phyloP scores from a whole-genome alignment of 2,113 vertebrate species.

The Eubucco bourcierii region DNA sequence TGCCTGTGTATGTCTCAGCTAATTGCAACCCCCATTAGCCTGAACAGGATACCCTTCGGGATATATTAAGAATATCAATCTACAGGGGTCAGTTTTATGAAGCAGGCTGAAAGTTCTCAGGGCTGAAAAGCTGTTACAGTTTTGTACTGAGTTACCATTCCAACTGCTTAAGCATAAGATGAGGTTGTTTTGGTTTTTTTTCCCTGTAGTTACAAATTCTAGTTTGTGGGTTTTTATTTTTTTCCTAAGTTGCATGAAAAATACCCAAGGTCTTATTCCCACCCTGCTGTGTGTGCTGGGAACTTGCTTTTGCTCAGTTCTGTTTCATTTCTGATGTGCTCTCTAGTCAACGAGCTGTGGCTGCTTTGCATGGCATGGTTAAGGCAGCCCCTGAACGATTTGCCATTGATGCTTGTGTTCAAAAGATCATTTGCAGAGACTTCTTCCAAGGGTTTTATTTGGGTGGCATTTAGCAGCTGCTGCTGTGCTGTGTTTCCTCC shows the following conservation, averaged over 20 bases:
- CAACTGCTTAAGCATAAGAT: background rate
- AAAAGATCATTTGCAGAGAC: background rate
- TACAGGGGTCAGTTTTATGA: background rate
- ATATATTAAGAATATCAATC: background rate
- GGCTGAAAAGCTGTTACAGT: background rate
- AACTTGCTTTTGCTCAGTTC: background rate
- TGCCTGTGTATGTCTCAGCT: background rate
- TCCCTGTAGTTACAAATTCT: background rate
- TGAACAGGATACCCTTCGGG: background rate
- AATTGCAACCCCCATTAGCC: background rate
- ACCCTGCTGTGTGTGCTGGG: background rate
- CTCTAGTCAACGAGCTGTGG: background rate
- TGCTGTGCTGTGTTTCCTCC: rapidly evolving
- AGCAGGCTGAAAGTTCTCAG: background rate
- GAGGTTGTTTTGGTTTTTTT: background rate
- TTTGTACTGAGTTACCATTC: background rate
- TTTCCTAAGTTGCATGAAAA: background rate
- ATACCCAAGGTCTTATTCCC: background rate
- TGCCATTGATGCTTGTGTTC: background rate
- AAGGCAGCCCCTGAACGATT: background rate
- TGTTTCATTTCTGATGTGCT: background rate
- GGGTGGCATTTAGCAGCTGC: background rate
- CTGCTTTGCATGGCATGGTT: background rate
- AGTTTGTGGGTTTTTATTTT: too few species aligned
- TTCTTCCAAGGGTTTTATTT: background rate